A percentile compares a stretch with the other conserved stretches of the same genome.
Evolutionary conservation across 2,888 invertebrate genomes (phyloP).

Genomic region (Andrena marginata): DNA sequence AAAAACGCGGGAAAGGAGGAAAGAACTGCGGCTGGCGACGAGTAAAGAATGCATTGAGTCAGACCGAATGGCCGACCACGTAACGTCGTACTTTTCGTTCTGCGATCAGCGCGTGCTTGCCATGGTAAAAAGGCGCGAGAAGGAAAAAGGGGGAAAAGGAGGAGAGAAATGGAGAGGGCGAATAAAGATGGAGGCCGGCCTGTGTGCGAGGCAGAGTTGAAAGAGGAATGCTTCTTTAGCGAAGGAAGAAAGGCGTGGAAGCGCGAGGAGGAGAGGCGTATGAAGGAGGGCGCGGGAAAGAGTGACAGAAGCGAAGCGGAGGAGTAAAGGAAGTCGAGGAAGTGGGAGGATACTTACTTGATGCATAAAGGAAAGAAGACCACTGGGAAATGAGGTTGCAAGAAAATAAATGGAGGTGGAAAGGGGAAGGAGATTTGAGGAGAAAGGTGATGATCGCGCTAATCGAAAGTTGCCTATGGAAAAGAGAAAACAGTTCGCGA

Average conservation of each 20-base stretch:
- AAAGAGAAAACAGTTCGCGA: not conserved
- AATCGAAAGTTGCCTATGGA: not conserved
- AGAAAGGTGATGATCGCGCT: not conserved
- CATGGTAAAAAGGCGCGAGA: constrained; percentile 25
- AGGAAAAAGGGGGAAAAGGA: not conserved
- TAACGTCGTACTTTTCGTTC: constrained; percentile 64
- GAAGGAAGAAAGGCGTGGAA: too few relatives aligned
- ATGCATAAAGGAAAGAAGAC: not conserved
- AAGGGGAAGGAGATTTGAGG: not conserved
- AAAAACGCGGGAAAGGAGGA: constrained; percentile 19
- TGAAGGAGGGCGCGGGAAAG: too few relatives aligned
- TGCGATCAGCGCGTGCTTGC: constrained; percentile 50
- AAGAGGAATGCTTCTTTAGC: not conserved
- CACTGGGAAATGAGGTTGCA: not conserved
- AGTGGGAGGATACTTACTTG: too few relatives aligned
- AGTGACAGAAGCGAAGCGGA: too few relatives aligned
- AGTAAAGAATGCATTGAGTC: constrained; percentile 60
- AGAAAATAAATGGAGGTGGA: not conserved
- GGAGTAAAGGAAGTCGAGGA: not conserved
- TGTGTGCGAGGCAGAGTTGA: too few relatives aligned
- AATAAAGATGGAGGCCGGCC: too few relatives aligned
- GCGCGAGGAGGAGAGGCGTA: too few relatives aligned
- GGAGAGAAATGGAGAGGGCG: not conserved
- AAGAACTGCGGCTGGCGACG: constrained; percentile 18
- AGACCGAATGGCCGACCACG: constrained; percentile 47